A percentile compares a stretch with the other conserved stretches of the same genome.
phyloP scores from a whole-genome alignment of 2,113 vertebrate species.

The Saiga tatarica region DNA sequence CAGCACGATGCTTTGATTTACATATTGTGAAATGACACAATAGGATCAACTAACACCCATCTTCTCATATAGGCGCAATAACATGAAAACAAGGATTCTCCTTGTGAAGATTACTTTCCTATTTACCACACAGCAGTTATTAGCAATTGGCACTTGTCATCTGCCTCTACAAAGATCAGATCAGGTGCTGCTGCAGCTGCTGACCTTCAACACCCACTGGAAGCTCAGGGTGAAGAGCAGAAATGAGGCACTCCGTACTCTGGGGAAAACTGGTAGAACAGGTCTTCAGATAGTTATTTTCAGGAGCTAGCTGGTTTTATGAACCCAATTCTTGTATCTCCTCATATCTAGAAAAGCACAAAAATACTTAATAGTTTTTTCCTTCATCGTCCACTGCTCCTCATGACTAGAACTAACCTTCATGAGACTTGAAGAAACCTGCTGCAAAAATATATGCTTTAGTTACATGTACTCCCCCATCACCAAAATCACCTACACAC shows the following conservation, averaged over 20 bases:
- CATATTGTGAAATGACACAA: background rate
- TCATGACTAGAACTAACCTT: background rate
- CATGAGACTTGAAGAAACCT: background rate
- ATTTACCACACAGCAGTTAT: background rate
- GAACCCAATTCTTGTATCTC: background rate
- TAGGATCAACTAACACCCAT: background rate
- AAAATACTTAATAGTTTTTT: background rate
- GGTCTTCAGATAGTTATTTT: background rate
- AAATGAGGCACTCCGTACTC: background rate
- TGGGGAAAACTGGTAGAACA: background rate
- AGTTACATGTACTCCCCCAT: background rate
- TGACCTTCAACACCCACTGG: background rate
- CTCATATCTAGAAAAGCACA: background rate
- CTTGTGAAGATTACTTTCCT: background rate
- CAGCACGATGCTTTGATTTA: background rate
- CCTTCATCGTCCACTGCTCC: background rate
- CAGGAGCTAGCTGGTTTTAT: background rate
- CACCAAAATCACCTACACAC: background rate
- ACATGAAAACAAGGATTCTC: background rate
- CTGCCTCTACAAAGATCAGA: background rate
- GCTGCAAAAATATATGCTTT: background rate
- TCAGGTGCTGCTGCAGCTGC: background rate
- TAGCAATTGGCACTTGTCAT: background rate
- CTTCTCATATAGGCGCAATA: background rate
- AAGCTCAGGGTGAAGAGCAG: background rate